Evolutionary conservation across 92 coral and sea anemone genomes (phyloP), one percentile per base, ranked within the genome.

Genomic region (Epizoanthus ramosus): DNA sequence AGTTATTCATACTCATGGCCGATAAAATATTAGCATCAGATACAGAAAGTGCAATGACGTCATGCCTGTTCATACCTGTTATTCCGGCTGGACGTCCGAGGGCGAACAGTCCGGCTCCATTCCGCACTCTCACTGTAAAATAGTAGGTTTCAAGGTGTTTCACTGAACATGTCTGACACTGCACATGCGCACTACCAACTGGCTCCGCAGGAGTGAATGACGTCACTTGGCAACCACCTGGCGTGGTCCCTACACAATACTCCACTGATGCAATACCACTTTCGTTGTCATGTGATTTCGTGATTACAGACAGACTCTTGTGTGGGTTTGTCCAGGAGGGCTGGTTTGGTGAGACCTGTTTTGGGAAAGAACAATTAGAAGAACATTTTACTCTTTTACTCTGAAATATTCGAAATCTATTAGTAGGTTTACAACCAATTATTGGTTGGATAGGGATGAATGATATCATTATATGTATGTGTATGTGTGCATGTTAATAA

Each of bases 231-330:
- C 98, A 95, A 24, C 97, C 93, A 6, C 68, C 68, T 22, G 92
- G 66, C 50, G 77, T 72, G 15, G 94, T 88, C 31, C 98, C 98
- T 12, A 95, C 89, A 57, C 98, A 95, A 90, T 91, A 95, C 57
- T 95, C 98, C 13, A 85, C 85, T n/a, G 68, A 87, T 67, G 50
- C 22, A 25, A 95, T 70, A 23, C 66, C 90, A 76, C 98, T 95
- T 81, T 95, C 94, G 60, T 81, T 74, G 68, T 95, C 98, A 83
- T 72, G 72, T 21, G 91, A 61, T 75, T 76, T 67, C 98, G 95
- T 90, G 0, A 88, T 61, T 3, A 90, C 98, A 1, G 64, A 57
- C 0, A 90, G 83, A 15, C n/a, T 50, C 23, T 79, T 88, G 8
- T 71, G 77, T 33, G 91, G 90, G 3, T 91, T 86, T 56, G 93